Conservation (phyloP, 1,140 invertebrate species). For the Acromyrmex echinatior region DNA sequence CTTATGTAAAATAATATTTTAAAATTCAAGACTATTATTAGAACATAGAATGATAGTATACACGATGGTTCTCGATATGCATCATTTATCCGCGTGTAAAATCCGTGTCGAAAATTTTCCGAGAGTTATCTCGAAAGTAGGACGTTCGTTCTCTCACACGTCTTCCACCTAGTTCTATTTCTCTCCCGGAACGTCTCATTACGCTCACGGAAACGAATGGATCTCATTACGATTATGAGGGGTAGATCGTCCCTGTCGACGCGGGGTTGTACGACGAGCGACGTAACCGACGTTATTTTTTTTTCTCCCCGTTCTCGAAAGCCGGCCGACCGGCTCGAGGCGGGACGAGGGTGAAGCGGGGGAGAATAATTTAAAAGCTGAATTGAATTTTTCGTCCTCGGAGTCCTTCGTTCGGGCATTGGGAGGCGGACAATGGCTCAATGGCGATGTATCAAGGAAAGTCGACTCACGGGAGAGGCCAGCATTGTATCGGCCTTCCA, state of each 20-base stretch:
- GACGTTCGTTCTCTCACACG: not conserved
- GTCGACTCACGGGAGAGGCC: conserved; percentile 86
- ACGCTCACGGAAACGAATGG: conserved; percentile 72
- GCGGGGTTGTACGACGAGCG: conserved; percentile 67
- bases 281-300: conserved; percentile 77
- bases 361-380: conserved; percentile 87
- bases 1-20: not conserved
- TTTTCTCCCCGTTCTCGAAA: conserved; percentile 55
- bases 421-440: conserved; percentile 87
- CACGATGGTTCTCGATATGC: too few species aligned
- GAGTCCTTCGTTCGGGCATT: conserved; percentile 86
- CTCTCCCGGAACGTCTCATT: conserved; percentile 73
- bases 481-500: conserved; percentile 87
- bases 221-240: conserved; percentile 75
- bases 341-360: conserved; percentile 56
- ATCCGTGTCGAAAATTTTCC: not conserved
- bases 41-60: not conserved
- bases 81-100: not conserved
- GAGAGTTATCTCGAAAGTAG: not conserved
- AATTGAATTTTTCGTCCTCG: conserved; percentile 87
- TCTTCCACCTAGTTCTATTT: conserved; percentile 44
- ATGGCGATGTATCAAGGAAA: conserved; percentile 87
- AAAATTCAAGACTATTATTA: not conserved
- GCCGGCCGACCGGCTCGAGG: conserved; percentile 57
- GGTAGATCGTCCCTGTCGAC: conserved; percentile 59